Percentiles rank a stretch among this genome's conserved stretches.
These are phyloP conservation scores for Agriopis leucophaearia DNA, from an alignment of 2,888 invertebrate genomes.

Conservation along the genomic window DNA sequence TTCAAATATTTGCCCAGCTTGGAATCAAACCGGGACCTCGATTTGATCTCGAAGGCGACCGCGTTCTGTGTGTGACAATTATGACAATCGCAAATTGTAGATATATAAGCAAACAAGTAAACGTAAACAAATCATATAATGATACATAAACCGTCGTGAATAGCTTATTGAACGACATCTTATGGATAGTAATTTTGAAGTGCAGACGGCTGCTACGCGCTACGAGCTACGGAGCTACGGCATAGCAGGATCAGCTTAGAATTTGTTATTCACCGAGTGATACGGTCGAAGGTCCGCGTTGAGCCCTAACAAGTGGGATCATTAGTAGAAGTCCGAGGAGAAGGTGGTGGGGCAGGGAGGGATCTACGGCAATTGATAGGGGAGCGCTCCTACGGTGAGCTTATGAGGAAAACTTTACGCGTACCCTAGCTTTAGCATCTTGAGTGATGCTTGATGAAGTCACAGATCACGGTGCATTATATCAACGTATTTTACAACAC, in stretches of 20 bases:
- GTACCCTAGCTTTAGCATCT: conserved; percentile 67
- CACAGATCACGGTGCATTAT: conserved; percentile 54
- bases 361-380: conserved; percentile 79
- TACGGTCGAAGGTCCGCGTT: conserved; percentile 80
- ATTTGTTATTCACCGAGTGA: conserved; percentile 84
- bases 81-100: too few relatives aligned
- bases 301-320: conserved; percentile 85
- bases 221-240: conserved; percentile 54
- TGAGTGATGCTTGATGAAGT: conserved; percentile 67
- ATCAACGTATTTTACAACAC: too few relatives aligned
- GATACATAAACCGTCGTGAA: conserved; percentile 37
- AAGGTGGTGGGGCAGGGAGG: conserved; percentile 50
- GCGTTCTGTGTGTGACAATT: too few relatives aligned
- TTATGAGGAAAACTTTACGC: conserved; percentile 83
- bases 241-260: conserved; percentile 72
- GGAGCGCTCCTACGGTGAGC: conserved; percentile 78
- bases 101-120: conserved; percentile 4
- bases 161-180: conserved; percentile 49
- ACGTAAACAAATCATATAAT: conserved; percentile 42
- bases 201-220: conserved; percentile 36
- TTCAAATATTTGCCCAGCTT: too few relatives aligned
- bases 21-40: too few relatives aligned
- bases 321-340: conserved; percentile 73
- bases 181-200: conserved; percentile 60
- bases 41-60: too few relatives aligned